Evolutionary conservation across 2,113 vertebrate species (phyloP), one percentile per base, ranked within the genome.

Genomic region (Thamnaconus septentrionalis): DNA sequence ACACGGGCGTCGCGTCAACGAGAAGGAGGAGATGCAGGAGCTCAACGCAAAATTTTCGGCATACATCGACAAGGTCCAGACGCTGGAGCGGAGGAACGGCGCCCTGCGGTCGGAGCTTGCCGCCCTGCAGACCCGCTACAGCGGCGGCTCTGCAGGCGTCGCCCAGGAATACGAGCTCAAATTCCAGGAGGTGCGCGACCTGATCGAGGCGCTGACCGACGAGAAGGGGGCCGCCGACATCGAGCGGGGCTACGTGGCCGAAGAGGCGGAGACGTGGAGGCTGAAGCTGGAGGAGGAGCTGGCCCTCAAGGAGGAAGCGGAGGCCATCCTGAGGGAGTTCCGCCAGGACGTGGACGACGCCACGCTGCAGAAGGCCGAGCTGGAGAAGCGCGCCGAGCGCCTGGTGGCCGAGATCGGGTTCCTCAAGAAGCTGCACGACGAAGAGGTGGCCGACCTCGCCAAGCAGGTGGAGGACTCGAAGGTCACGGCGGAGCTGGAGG

Each of bases 1-100:
- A 68, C 90, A 91, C 64, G 80, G 91, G 79, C 78, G 87, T 0
- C 90, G 88, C 59, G 73, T 75, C 66, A 89, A 86, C 4, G 91
- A 91, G 82, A 94, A 94, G 64, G 90, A 93, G 73, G 91, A 91
- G 72, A 92, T 93, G 92, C 92, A 93, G 66, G 89, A 91, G 64
- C 88, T 94, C 56, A 94, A 92, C 18, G 75, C 89, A 3, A 87
- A 82, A 71, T 93, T 93, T 18, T 90, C 91, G 0, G 89, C 90
- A 56, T 94, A 94, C 88, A 93, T 92, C 6, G 78, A 78, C 45
- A 93, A 94, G 69, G 93, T 93, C 42, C 91, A 92, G 84, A 75
- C 84, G 0, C 88, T 94, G 3, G 91, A 93, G 58, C 87, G 90
- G 79, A 91, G 78, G 75, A 92, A 91, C 9, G 66, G 66, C 4